Evolutionary conservation across 92 coral and sea anemone genomes (phyloP).

Genomic region (Porites cylindrica): DNA sequence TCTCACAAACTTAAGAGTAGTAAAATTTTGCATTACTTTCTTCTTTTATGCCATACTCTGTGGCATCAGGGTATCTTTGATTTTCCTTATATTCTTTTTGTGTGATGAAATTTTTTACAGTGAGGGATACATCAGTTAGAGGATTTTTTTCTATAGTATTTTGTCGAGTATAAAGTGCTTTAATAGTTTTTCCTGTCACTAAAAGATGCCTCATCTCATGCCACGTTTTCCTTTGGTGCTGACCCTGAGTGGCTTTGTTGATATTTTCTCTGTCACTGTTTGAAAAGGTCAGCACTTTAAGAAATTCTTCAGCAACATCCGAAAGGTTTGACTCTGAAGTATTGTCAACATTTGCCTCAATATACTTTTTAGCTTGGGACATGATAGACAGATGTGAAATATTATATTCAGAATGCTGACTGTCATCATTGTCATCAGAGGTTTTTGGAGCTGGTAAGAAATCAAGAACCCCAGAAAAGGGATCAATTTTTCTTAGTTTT

Average conservation of each 20-base stretch:
- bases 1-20: conserved; percentile 47
- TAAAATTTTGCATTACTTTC: conserved; percentile 44
- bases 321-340: conserved; percentile 6
- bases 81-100: conserved; percentile 40
- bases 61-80: conserved; percentile 46
- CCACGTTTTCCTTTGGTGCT: conserved; percentile 55
- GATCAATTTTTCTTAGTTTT: conserved; percentile 66
- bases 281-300: conserved; percentile 43
- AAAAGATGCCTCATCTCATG: conserved; percentile 62
- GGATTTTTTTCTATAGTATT: conserved; percentile 62
- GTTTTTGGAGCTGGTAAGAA: conserved; percentile 48
- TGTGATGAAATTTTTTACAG: conserved; percentile 23
- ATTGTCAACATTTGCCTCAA: conserved; percentile 36
- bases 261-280: conserved; percentile 45
- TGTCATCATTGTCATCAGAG: conserved; percentile 17
- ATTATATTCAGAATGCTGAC: conserved; percentile 19
- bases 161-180: conserved; percentile 64
- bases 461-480: conserved; percentile 67
- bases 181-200: conserved; percentile 59
- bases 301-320: conserved; percentile 41
- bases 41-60: conserved; percentile 67
- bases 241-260: conserved; percentile 53
- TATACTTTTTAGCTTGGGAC: conserved; percentile 57
- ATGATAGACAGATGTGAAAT: conserved; percentile 27
- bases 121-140: conserved; percentile 61